A percentile compares a stretch with the other conserved stretches of the same genome.
Evolutionary conservation across 92 coral and sea anemone genomes (phyloP).

Genomic region (Nematostella vectensis): DNA sequence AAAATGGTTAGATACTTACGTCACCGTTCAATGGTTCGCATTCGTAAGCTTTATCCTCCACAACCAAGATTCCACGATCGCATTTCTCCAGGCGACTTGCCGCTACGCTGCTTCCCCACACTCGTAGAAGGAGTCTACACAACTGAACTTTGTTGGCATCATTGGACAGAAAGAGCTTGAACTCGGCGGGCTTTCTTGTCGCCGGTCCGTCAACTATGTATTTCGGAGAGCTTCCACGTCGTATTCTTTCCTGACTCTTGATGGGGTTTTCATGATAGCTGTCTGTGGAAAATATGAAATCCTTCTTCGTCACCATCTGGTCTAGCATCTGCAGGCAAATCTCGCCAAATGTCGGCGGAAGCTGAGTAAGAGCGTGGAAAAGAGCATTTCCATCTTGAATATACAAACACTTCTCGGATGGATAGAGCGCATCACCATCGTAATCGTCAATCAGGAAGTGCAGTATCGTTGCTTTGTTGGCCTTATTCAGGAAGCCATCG

Average conservation of each 20-base stretch:
- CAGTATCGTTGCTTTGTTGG: conserved; percentile 53
- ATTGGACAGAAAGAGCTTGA: conserved; percentile 36
- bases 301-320: conserved; percentile 11
- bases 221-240: conserved; percentile 28
- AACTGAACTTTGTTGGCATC: conserved; percentile 22
- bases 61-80: conserved; percentile 11
- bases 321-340: conserved; percentile 32
- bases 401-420: conserved; percentile 11
- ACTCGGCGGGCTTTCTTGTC: conserved; percentile 38
- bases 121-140: conserved; percentile 23
- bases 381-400: conserved; percentile 19
- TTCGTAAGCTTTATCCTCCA: conserved; percentile 11
- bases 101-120: conserved; percentile 14
- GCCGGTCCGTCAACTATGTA: conserved; percentile 30
- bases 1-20: conserved; percentile 7
- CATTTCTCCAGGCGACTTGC: conserved; percentile 9
- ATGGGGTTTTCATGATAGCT: conserved; percentile 40
- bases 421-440: conserved; percentile 21
- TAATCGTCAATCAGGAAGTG: conserved; percentile 32
- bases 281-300: conserved; percentile 52
- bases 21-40: conserved; percentile 1
- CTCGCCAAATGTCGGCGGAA: conserved; percentile 15
- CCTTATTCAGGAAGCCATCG: conserved; percentile 45
- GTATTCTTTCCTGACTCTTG: conserved; percentile 29
- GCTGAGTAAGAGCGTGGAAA: conserved; percentile 10